Conservation (phyloP, 1,140 invertebrate species). For the Prorops nasuta region DNA sequence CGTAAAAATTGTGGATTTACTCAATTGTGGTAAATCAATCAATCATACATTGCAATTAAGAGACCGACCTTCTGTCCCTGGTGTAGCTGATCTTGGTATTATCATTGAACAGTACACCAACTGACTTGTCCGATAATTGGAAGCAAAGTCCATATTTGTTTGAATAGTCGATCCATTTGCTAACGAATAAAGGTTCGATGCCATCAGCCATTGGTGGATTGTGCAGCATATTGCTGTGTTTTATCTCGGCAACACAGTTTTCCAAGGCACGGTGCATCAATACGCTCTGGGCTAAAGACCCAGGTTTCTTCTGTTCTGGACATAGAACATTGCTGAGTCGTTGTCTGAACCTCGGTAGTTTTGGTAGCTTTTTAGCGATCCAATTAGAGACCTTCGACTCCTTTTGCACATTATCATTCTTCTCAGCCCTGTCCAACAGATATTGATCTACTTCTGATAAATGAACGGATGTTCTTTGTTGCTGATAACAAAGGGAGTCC, state of each 20-base stretch:
- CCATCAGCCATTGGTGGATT: constrained; percentile 56
- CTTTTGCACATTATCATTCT: constrained; percentile 23
- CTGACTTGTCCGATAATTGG: constrained; percentile 67
- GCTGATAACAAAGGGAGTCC: constrained; percentile 6
- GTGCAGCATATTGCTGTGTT: constrained; percentile 18
- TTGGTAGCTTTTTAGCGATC: constrained; percentile 39
- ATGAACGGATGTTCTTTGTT: background rate
- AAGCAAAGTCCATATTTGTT: constrained; percentile 76
- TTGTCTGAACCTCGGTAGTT: constrained; percentile 43
- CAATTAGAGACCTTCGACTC: constrained; percentile 43
- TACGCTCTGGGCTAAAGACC: constrained; percentile 24
- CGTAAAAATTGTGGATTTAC: background rate
- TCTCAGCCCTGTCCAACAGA: background rate
- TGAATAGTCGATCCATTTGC: constrained; percentile 75
- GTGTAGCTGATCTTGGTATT: constrained; percentile 64
- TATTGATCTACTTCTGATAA: too few relatives aligned
- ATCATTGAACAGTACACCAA: constrained; percentile 72
- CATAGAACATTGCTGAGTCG: constrained; percentile 49
- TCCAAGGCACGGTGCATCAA: constrained; percentile 42
- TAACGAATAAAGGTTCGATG: constrained; percentile 66
- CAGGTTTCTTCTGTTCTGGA: constrained; percentile 42
- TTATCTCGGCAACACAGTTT: constrained; percentile 31
- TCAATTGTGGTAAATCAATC: background rate
- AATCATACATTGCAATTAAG: background rate
- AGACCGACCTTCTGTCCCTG: constrained; percentile 61